These are phyloP conservation scores for Polyergus mexicanus DNA, from an alignment of 1,140 invertebrate genomes.

Conservation along the genomic window DNA sequence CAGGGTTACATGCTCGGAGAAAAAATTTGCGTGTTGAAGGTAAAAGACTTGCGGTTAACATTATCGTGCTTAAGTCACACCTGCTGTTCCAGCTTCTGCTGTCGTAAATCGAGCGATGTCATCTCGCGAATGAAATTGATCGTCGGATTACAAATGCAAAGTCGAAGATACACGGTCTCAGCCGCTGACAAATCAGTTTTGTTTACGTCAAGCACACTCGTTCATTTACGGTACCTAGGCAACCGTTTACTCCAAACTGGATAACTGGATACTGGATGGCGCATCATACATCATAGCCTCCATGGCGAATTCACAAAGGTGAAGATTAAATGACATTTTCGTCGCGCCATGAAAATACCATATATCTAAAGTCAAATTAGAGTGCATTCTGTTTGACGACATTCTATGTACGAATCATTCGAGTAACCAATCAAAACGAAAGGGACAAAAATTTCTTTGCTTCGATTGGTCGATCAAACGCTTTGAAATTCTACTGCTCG, in stretches of 20 bases:
- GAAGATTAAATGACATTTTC: background rate
- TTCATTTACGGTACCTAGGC: conserved; percentile 78
- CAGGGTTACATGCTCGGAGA: conserved; percentile 4
- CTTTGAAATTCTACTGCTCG: too few species aligned
- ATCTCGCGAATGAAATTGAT: conserved; percentile 81
- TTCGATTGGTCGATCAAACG: too few species aligned
- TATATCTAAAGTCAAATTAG: too few species aligned
- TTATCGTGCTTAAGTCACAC: conserved; percentile 79
- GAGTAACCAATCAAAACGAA: too few species aligned
- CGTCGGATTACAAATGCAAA: conserved; percentile 31
- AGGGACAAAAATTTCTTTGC: too few species aligned
- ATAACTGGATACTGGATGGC: background rate
- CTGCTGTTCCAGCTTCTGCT: conserved; percentile 93
- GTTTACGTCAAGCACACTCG: conserved; percentile 81
- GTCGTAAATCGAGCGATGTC: conserved; percentile 90
- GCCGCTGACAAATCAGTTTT: conserved; percentile 72
- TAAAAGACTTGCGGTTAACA: background rate
- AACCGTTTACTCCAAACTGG: conserved; percentile 61
- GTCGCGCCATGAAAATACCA: background rate
- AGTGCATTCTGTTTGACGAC: too few species aligned
- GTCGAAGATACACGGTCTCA: background rate
- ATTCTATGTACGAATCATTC: too few species aligned
- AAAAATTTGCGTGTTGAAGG: background rate
- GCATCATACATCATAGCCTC: background rate
- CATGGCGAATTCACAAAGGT: background rate